Percentiles rank a stretch among this genome's conserved stretches.
Evolutionary conservation across 2,888 invertebrate genomes (phyloP).

Genomic region (Rhaphigaster nebulosa): DNA sequence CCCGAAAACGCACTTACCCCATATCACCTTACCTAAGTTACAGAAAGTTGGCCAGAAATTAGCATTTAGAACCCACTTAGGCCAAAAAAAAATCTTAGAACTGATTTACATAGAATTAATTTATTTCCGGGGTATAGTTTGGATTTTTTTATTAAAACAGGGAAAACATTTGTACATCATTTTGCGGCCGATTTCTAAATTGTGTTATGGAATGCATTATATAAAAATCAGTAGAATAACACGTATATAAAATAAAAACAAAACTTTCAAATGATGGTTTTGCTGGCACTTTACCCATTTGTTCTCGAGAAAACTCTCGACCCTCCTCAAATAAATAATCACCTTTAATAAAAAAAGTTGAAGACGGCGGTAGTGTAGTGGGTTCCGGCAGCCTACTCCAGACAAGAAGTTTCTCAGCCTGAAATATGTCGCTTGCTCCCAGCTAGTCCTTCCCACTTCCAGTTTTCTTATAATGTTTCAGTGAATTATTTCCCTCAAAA

Average conservation of each 20-base stretch:
- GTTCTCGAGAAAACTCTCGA: background rate
- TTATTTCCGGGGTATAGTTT: too few species aligned
- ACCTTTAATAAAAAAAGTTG: constrained; percentile 32
- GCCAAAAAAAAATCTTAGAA: too few species aligned
- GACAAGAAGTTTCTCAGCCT: background rate
- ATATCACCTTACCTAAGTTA: too few species aligned
- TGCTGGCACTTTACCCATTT: background rate
- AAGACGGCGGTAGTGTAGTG: background rate
- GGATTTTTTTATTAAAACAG: too few species aligned
- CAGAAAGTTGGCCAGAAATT: too few species aligned
- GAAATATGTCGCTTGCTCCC: background rate
- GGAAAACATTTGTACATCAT: too few species aligned
- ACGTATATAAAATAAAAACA: background rate
- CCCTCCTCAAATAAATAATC: constrained; percentile 17
- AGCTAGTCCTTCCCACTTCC: background rate
- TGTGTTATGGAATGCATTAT: too few species aligned
- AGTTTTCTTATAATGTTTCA: constrained; percentile 4
- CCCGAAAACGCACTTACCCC: too few species aligned
- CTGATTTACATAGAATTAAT: too few species aligned
- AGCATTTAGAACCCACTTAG: too few species aligned
- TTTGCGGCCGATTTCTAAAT: too few species aligned
- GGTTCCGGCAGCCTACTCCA: background rate
- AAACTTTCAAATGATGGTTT: background rate
- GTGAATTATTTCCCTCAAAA: background rate
- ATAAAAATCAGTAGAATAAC: too few species aligned